Base-by-base conservation (phyloP, 1,140 invertebrate species). In the Bradynema listronoti region DNA sequence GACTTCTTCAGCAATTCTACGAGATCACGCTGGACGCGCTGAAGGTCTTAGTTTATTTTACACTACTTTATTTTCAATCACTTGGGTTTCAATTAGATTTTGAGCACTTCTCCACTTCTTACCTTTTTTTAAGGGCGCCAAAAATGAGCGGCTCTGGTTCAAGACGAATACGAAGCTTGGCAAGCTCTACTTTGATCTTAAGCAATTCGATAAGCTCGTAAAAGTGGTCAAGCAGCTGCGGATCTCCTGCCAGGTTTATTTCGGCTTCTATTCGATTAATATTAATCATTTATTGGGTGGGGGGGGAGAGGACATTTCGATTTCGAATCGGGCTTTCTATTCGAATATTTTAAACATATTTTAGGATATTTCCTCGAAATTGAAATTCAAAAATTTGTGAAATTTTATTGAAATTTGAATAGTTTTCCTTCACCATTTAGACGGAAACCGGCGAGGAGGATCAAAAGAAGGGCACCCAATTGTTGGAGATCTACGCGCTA, bases 401-500 rank as follows among this genome's bases (percentile, higher is more conserved):
- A n/a, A 49, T 4, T 27, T 46, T 5, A 16, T 22, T 16, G 4
- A 34, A 19, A n/a, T 27, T 68, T 68, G 49, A 6, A n/a, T 1
- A 14, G 29, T 24, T n/a, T n/a, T n/a, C n/a, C n/a, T n/a, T n/a
- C n/a, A 19, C 34, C 19, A 79, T 81, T 27, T 72, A 92, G 86
- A 98, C 91, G 33, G 92, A 95, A 81, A 90, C 95, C 78, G 94
- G 94, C n/a, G 91, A 96, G 81, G 93, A 97, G 83, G 94, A 98
- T 80, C 81, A 97, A 46, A 96, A 96, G 79, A 98, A 98, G 80
- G 73, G 77, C 42, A 99, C 94, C 1, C 94, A 99, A 75, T 80
- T 98, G 6, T 70, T 98, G 42, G 94, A 98, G 82, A 97, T 99
- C 53, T 98, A 98, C 81, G 94, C 94, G 0, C 80, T 99, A 66